Percentiles rank a stretch among this genome's conserved stretches.
These are phyloP conservation scores for Crotalus horridus DNA, from an alignment of 2,113 vertebrate species.

Conservation along the genomic window DNA sequence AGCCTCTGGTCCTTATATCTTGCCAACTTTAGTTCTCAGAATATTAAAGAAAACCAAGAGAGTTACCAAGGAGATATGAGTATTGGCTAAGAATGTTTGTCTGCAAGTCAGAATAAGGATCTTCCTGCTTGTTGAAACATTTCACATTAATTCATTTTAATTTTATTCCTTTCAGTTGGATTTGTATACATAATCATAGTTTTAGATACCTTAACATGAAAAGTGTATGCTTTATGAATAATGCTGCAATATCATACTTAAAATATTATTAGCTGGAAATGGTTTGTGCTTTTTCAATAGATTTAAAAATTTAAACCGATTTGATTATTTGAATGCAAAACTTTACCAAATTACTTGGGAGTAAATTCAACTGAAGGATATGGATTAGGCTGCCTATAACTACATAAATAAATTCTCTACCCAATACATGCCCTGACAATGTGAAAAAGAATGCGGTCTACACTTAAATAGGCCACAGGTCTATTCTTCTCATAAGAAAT, in stretches of 20 bases:
- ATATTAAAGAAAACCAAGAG: neutral
- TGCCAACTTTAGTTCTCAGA: neutral
- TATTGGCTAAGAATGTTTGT: neutral
- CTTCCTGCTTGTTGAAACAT: neutral
- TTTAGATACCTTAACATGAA: neutral
- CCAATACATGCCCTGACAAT: neutral
- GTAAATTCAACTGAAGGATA: neutral
- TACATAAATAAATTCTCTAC: neutral
- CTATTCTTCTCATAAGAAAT: neutral
- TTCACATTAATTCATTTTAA: neutral
- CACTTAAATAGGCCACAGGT: neutral
- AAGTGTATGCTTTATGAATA: neutral
- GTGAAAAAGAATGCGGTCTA: neutral
- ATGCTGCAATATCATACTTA: neutral
- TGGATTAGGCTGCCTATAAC: neutral
- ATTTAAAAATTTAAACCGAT: neutral
- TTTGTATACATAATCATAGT: neutral
- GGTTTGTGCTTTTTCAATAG: neutral
- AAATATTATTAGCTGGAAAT: neutral
- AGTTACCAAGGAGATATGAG: neutral
- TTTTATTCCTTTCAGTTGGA: neutral
- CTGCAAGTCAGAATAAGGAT: neutral
- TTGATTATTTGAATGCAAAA: neutral
- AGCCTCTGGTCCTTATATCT: neutral
- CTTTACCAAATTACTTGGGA: neutral